Conservation (phyloP, 2,113 vertebrate genomes). For the Puntigrus tetrazona region DNA sequence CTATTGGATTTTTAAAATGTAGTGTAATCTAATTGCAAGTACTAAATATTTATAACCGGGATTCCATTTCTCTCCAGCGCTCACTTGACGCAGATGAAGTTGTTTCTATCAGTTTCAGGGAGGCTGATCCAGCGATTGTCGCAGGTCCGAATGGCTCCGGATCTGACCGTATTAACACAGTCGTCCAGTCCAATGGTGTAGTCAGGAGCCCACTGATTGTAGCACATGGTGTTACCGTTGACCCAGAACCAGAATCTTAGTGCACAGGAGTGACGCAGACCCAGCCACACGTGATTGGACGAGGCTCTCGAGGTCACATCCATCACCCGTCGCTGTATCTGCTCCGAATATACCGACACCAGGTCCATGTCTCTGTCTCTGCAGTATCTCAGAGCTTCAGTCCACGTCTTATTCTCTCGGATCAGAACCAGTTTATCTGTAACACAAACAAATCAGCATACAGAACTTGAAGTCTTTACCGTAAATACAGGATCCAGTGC, state of each 20-base stretch:
- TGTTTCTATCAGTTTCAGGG: neutral
- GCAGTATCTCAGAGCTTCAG: neutral
- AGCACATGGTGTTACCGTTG: neutral
- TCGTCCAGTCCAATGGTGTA: neutral
- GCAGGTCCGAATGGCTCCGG: neutral
- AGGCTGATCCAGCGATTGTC: neutral
- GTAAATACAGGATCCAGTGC: no score
- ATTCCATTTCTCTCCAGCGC: neutral
- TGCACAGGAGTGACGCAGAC: constrained; percentile 6
- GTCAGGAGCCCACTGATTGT: neutral
- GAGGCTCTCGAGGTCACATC: neutral
- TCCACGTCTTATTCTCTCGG: neutral
- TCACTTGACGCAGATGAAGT: constrained; percentile 24
- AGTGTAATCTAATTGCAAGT: no score
- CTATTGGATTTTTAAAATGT: no score
- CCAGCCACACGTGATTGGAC: neutral
- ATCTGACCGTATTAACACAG: neutral
- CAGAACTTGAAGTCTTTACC: no score
- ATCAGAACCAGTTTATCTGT: neutral
- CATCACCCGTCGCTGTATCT: neutral
- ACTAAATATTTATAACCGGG: no score
- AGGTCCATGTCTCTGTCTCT: neutral
- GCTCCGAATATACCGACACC: neutral
- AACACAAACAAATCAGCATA: neutral
- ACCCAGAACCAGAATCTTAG: constrained; percentile 14